Evolutionary conservation across 2,797 vertebrate species (phyloP), one percentile per base, ranked within the genome.

Genomic region (Microtus obscurus): DNA sequence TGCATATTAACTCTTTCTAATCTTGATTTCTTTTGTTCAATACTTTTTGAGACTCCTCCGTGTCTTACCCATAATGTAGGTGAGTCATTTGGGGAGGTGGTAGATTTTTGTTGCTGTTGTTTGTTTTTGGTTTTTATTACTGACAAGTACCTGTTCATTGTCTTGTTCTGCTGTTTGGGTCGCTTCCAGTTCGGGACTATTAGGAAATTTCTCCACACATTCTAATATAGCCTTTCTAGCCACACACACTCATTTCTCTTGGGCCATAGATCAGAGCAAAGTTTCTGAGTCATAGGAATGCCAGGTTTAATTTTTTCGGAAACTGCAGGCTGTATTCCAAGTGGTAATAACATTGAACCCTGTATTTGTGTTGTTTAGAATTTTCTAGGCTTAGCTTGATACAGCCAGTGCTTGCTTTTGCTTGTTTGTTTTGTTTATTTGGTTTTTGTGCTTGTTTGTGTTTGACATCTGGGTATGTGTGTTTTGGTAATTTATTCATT

Each of bases 261-360:
- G 40, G 73, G 6, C 81, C 29, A 53, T 56, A 82, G 19, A 65
- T 45, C 61, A 85, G n/a, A 82, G n/a, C 34, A 7, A 9, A 94
- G 94, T 65, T 82, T 27, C 92, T 91, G 29, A 63, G 48, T 82
- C 31, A 29, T 69, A 65, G 11, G 40, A 83, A 82, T 23, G 17
- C 21, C 88, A 37, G 34, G 3, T 37, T 85, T 92, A 56, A 77
- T 78, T 89, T 63, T 87, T 76, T 89, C 76, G 95, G 87, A 90
- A 92, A 86, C 12, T 69, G 16, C 12, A 40, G 69, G 40, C 48
- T 76, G 10, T 61, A 79, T 92, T 85, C 90, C 86, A 85, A 71
- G 59, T 67, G 63, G 16, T 73, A 90, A 6, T 71, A 87, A 45
- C n/a, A 81, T 65, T 59, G 92, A n/a, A 31, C 6, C 53, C 3